Base-by-base conservation (phyloP, 2,113 vertebrate genomes). In the Eonycteris spelaea region DNA sequence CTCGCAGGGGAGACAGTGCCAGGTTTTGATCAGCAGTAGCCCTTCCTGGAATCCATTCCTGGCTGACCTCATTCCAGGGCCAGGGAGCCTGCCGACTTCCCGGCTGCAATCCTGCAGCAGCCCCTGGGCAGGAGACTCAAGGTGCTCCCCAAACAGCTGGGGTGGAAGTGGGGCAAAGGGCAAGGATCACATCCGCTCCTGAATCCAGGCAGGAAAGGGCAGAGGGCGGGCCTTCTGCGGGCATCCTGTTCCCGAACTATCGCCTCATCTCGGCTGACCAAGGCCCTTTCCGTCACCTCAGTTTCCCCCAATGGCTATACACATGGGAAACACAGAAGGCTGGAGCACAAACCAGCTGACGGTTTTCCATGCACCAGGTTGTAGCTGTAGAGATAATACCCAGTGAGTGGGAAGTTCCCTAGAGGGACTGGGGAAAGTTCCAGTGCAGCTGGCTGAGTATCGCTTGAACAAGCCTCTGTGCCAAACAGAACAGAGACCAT, bases 211-310 rank as follows among this genome's bases (percentile, higher is more conserved):
- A 92, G 96, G 95, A 97, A 97, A 94, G 74, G 68, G 90, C 51
- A 75, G 24, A 51, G 80, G 80, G 35, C 21, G 74, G 73, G 80
- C 59, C 68, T 43, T 45, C n/a, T 9, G 0, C 0, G 2, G 43
- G 78, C 90, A 97, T 97, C 97, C 97, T 97, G 95, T 95, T 94
- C 57, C 91, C 71, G 70, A 93, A 87, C 87, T 93, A 63, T 93
- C 91, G 59, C 45, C 48, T 68, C 85, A 92, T 48, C 73, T 40
- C 13, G 11, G 59, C 55, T 51, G 74, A 48, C 38, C 71, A 83
- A 63, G 33, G 24, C 43, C 63, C 86, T 61, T 86, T 43, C 68
- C 26, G 3, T 40, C 86, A 93, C 43, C 79, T 93, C 90, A 80
- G 40, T 79, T 88, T 97, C 82, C 84, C 68, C 35, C 43, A 11